These are phyloP conservation scores for Porphyrio hochstetteri DNA, from an alignment of 2,113 vertebrate genomes.

Conservation along the genomic window DNA sequence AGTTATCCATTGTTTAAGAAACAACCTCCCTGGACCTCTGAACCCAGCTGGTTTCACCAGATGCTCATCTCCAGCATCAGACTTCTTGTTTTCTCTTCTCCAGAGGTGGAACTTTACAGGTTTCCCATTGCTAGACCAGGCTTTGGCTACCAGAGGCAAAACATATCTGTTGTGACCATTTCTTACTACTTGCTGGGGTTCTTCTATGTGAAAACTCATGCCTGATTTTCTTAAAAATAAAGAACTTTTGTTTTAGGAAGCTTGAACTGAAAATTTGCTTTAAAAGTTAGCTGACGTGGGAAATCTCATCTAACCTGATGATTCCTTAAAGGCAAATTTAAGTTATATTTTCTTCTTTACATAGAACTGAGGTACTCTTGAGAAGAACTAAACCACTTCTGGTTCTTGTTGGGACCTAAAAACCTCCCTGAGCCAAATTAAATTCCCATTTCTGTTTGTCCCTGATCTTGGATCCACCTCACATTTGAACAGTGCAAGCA, in stretches of 20 bases:
- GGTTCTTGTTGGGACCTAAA: background rate
- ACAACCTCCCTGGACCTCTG: background rate
- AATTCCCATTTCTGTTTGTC: background rate
- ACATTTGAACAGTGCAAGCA: background rate
- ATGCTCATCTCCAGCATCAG: background rate
- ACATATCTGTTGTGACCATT: background rate
- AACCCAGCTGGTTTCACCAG: background rate
- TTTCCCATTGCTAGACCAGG: background rate
- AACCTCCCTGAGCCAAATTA: background rate
- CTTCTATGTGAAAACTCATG: background rate
- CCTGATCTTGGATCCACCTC: background rate
- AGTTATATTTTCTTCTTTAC: background rate
- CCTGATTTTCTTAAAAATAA: background rate
- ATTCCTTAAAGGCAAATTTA: background rate
- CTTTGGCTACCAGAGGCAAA: background rate
- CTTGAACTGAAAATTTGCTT: background rate
- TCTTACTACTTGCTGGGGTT: background rate
- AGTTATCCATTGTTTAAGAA: background rate
- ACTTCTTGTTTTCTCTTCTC: background rate
- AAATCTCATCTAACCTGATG: background rate
- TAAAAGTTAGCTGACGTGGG: background rate
- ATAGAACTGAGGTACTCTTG: accelerated
- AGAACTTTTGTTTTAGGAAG: background rate
- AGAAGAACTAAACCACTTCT: background rate
- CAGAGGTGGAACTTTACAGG: background rate